These are phyloP conservation scores for Heliopora coerulea DNA, from an alignment of 92 coral and sea anemone genomes.

Conservation along the genomic window DNA sequence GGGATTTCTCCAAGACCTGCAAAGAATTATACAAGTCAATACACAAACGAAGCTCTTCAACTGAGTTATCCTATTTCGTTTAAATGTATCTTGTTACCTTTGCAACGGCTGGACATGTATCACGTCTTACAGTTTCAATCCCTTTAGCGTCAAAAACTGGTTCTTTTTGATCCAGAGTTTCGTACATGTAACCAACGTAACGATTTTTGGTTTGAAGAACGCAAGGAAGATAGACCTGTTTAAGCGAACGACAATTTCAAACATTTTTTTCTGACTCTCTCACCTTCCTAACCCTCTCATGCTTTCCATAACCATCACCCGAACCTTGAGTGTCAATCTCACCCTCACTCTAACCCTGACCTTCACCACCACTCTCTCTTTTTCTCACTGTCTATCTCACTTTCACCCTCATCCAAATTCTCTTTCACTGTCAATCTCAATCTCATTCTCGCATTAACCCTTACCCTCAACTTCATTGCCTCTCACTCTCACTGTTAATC, in stretches of 20 bases:
- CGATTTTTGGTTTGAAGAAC: conserved; percentile 94
- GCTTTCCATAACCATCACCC: no score
- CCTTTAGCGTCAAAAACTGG: conserved; percentile 97
- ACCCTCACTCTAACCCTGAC: no score
- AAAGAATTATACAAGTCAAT: neutral
- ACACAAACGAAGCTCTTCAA: no score
- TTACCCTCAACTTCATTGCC: no score
- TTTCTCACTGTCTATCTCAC: no score
- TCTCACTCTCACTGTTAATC: no score
- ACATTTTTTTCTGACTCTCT: no score
- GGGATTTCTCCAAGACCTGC: conserved; percentile 87
- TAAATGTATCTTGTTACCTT: conserved; percentile 54
- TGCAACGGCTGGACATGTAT: conserved; percentile 92
- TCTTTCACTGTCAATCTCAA: no score
- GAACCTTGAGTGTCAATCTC: neutral
- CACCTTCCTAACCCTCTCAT: no score
- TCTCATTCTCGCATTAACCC: no score
- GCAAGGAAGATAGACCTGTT: conserved; percentile 92
- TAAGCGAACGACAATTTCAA: neutral
- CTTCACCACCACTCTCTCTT: no score
- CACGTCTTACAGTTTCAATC: conserved; percentile 94
- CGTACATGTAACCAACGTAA: conserved; percentile 97
- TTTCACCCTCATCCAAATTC: no score
- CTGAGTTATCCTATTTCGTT: neutral
- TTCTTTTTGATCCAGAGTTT: conserved; percentile 80